Base-by-base conservation (phyloP, 2,888 invertebrate genomes). In the Eupithecia abbreviata region DNA sequence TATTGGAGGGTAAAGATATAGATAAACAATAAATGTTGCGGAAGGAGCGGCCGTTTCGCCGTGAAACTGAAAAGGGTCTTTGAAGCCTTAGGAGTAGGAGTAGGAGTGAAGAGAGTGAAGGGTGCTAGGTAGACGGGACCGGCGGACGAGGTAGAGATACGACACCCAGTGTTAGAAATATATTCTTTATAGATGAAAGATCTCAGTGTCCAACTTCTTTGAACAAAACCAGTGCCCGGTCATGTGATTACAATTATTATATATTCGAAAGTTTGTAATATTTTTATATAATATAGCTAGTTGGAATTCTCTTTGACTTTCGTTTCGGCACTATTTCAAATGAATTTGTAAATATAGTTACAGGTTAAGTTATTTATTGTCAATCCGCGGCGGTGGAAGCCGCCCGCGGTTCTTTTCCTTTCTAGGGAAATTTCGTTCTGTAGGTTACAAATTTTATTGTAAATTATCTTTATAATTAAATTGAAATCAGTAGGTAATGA, bases 381-480 rank as follows among this genome's bases (percentile, higher is more conserved):
- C 47, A 45, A 43, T 18, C 67, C 12, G 66, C 42, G 15, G 58
- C 3, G 66, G 66, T 42, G 84, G 85, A 83, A 81, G 75, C 71
- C 51, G 76, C 71, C 66, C 30, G 75, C 77, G 75, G 70, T 82
- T 82, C 85, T 82, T 90, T 92, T 91, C 90, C 91, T 92, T 91
- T 91, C 88, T 92, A 93, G 93, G 82, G 89, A 87, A 94, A 93
- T 92, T 93, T 92, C 90, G 93, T 94, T 94, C 91, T 91, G 85
- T 94, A 95, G 94, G 92, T 93, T 94, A 93, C 91, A 94, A 93
- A 95, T 93, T 94, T 93, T 94, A 95, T 93, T 94, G 94, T 94
- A 94, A 92, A 87, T 91, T 91, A 90, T 88, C 87, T 90, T 90
- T 91, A 90, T 88, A 87, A 88, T 89, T 90, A 89, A 89, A 87